Base-by-base conservation (phyloP, 37 sponge, comb jelly and placozoan genomes). In the Halichondria panicea region DNA sequence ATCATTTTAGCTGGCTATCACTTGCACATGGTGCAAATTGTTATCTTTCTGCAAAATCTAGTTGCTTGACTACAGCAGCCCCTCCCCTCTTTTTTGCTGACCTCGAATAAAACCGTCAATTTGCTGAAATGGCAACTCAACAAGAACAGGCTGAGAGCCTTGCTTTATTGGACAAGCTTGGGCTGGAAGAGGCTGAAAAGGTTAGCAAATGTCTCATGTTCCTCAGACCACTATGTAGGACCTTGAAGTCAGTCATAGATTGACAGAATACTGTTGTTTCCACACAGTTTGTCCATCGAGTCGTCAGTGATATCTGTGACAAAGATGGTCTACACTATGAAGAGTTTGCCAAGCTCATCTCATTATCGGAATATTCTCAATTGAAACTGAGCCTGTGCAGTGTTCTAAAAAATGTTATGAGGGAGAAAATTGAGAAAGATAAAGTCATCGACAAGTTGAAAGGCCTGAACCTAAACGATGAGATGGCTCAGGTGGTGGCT, bases 201-300 rank as follows among this genome's bases (percentile, higher is more conserved):
- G 89, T 88, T 54, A 33, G 43, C 0, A 27, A 24, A 30, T 28
- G 11, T 15, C 59, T 58, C 21, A 21, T 28, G 11, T 30, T 28
- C 6, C n/a, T n/a, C n/a, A n/a, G n/a, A n/a, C n/a, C n/a, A n/a
- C n/a, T n/a, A n/a, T n/a, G n/a, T n/a, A n/a, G n/a, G n/a, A n/a
- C n/a, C n/a, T n/a, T n/a, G n/a, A n/a, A n/a, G n/a, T n/a, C n/a
- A n/a, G n/a, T n/a, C n/a, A n/a, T n/a, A n/a, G n/a, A n/a, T n/a
- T n/a, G n/a, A n/a, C n/a, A n/a, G n/a, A n/a, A n/a, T n/a, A n/a
- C n/a, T n/a, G n/a, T n/a, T n/a, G n/a, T n/a, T 71, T 9, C 37
- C 18, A 21, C 40, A 8, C 81, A 89, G 90, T 78, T 89, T 73
- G 76, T 89, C 27, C 85, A 89, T 74, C 35, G 35, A 25, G 84